Base-by-base conservation (phyloP, 30 jellyfish, hydroid and myxozoan species). In the Aurelia sp. region DNA sequence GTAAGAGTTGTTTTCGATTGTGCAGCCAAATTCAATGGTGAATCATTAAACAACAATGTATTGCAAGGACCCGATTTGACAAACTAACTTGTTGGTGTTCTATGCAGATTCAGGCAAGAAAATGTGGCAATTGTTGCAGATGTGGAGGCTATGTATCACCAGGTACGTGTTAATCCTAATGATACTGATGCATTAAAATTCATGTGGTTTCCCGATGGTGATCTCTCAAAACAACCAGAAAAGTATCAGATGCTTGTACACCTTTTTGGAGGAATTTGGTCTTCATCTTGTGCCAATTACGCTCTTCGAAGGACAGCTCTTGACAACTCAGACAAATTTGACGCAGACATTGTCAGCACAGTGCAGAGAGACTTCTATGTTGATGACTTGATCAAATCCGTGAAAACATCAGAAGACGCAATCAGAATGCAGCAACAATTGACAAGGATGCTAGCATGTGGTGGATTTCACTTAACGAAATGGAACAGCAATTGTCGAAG, bases 101-200 rank as follows among this genome's bases (percentile, higher is more conserved):
- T 81, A 8, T 59, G 80, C 33, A 84, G 81, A 70, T 84, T 84
- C 21, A 68, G 93, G 67, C 90, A 84, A 58, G 93, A 72, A 11
- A 68, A 31, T 68, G 55, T 72, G 15, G 89, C 89, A 12, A 9
- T 84, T 6, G 88, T 72, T 48, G 91, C 88, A 2, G 91, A 73
- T 41, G 47, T 73, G 13, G 95, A 85, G 51, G 44, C 74, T 0
- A 80, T 80, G 86, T 80, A 48, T 80, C 58, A 69, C 41, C 90
- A 83, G 53, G 93, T 83, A 31, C 1, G 80, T 47, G 93, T 83
- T 11, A 38, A 40, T 69, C 80, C 80, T 27, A 20, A 35, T 3
- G 80, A 69, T 4, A 22, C 38, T 12, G 22, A 13, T 27, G 61
- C 80, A 16, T 69, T 35, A 60, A 69, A 69, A 27, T 27, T 27